phyloP scores from a whole-genome alignment of 2,888 invertebrate species.

The Macrosoma leucophasiata region DNA sequence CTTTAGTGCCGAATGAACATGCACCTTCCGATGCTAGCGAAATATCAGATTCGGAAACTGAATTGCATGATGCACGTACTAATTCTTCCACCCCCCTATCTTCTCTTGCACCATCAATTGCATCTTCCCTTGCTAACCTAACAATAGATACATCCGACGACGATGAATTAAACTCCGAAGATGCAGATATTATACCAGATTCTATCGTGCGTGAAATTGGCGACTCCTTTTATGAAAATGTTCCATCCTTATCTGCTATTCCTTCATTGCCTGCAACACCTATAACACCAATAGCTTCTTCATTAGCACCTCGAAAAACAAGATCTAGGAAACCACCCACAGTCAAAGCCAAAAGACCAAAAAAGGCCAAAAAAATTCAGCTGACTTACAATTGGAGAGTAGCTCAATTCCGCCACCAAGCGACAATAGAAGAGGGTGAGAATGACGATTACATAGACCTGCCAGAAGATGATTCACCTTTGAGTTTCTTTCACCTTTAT shows the following conservation, averaged over 20 bases:
- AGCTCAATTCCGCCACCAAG: slow-evolving; percentile 15
- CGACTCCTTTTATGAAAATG: slow-evolving; percentile 19
- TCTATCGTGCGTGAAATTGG: slow-evolving; percentile 14
- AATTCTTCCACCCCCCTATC: not conserved
- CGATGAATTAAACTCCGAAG: slow-evolving; percentile 13
- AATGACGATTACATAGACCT: slow-evolving; percentile 17
- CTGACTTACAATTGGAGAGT: slow-evolving; percentile 12
- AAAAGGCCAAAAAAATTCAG: slow-evolving; percentile 13
- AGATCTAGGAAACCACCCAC: slow-evolving; percentile 15
- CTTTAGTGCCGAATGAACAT: slow-evolving; percentile 8
- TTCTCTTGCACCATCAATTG: slow-evolving; percentile 2
- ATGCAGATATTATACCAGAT: slow-evolving; percentile 16
- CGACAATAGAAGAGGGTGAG: slow-evolving; percentile 18
- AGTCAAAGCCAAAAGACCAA: slow-evolving; percentile 10
- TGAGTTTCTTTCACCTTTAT: not conserved
- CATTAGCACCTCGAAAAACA: slow-evolving; percentile 12
- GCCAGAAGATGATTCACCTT: slow-evolving; percentile 16
- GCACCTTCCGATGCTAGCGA: slow-evolving; percentile 2
- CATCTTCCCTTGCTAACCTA: slow-evolving; percentile 1
- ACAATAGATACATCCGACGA: slow-evolving; percentile 6
- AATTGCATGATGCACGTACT: slow-evolving; percentile 2
- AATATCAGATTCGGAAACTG: slow-evolving; percentile 2
- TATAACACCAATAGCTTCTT: slow-evolving; percentile 12
- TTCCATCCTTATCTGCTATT: slow-evolving; percentile 18
- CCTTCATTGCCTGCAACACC: slow-evolving; percentile 12